These are phyloP conservation scores for Limnephilus rhombicus DNA, from an alignment of 2,888 invertebrate genomes.

Conservation along the genomic window DNA sequence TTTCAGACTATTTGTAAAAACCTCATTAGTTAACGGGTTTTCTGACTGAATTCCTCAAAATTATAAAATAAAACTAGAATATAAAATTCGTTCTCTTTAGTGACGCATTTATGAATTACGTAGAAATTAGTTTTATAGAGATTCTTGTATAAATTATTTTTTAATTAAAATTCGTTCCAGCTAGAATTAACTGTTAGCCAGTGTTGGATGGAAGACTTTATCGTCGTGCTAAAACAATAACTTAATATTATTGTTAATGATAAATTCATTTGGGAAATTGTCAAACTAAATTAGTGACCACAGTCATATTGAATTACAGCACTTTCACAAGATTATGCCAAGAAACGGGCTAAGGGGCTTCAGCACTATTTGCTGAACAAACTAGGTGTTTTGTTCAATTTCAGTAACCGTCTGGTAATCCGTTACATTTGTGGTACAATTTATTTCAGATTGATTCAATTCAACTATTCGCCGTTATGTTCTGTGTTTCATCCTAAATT, in stretches of 20 bases:
- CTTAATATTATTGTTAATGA: neutral
- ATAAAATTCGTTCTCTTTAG: too few relatives aligned
- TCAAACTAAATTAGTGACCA: neutral
- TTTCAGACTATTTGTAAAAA: too few relatives aligned
- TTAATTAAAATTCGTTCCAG: neutral
- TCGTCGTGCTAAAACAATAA: neutral
- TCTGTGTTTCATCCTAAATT: too few relatives aligned
- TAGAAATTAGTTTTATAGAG: too few relatives aligned
- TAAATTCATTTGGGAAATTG: neutral
- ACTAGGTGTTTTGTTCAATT: neutral
- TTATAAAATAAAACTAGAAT: too few relatives aligned
- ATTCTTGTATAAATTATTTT: neutral
- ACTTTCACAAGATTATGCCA: neutral
- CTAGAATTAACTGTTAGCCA: neutral
- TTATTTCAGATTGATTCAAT: neutral
- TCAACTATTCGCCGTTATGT: too few relatives aligned
- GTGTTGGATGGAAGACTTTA: neutral
- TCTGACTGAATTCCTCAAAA: neutral
- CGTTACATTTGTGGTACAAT: neutral
- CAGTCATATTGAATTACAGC: neutral
- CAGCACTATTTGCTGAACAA: neutral
- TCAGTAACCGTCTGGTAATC: neutral
- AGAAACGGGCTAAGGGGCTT: neutral
- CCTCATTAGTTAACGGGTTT: neutral
- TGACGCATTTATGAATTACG: too few relatives aligned